A percentile compares a stretch with the other conserved stretches of the same genome.
Conservation (phyloP, 30 jellyfish, hydroid and myxozoan genomes). For the Pelagia noctiluca region DNA sequence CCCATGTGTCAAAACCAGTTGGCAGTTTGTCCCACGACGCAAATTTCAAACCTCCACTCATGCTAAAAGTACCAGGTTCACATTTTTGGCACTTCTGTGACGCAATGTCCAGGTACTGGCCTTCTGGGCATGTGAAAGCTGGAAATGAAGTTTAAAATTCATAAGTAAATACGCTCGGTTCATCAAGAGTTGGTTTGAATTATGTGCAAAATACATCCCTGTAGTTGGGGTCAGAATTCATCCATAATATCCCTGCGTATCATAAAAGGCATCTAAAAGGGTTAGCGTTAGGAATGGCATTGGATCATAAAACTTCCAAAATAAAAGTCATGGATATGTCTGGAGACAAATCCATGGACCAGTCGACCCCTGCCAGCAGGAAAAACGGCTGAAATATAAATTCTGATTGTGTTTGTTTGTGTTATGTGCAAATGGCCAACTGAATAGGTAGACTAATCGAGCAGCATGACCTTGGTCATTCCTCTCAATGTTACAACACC, state of each 20-base stretch:
- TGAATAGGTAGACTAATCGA: too few species aligned
- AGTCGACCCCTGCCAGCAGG: too few species aligned
- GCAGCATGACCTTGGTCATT: too few species aligned
- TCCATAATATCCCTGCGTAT: not conserved
- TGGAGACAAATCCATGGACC: too few species aligned
- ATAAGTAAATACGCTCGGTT: too few species aligned
- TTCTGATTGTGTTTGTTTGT: too few species aligned
- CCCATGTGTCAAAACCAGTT: slow-evolving; percentile 81
- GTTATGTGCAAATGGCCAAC: too few species aligned
- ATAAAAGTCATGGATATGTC: too few species aligned
- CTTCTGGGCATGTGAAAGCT: slow-evolving; percentile 85
- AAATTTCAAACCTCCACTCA: slow-evolving; percentile 80
- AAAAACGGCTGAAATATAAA: too few species aligned
- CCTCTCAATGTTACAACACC: too few species aligned
- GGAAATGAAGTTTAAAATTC: not conserved
- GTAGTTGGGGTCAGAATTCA: too few species aligned
- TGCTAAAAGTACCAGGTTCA: slow-evolving; percentile 75
- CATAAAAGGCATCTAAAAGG: not conserved
- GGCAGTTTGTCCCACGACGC: slow-evolving; percentile 79
- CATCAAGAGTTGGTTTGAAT: too few species aligned
- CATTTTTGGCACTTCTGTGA: slow-evolving; percentile 76
- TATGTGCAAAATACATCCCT: not conserved
- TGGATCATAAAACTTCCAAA: not conserved
- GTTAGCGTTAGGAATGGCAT: not conserved
- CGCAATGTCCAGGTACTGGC: slow-evolving; percentile 78